These are phyloP conservation scores for Disparrhopalites patrizii DNA, from an alignment of 2,888 invertebrate species.

Conservation along the genomic window DNA sequence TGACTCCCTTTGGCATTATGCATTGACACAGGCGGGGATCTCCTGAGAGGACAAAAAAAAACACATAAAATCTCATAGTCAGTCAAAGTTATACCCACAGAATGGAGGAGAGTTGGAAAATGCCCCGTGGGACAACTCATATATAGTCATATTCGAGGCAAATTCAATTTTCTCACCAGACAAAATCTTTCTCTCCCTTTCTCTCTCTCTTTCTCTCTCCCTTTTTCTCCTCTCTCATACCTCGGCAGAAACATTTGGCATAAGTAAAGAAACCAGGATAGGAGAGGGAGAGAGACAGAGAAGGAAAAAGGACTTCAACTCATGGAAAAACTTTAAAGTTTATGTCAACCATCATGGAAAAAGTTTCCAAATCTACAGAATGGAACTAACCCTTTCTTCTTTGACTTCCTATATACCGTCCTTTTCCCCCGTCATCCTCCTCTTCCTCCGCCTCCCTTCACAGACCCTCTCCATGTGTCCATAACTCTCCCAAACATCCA, in stretches of 20 bases:
- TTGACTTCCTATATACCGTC: constrained; percentile 9
- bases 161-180: constrained; percentile 30
- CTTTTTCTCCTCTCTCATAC: too few relatives aligned
- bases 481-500: not conserved
- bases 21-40: not conserved
- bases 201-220: not conserved
- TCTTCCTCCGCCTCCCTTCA: not conserved
- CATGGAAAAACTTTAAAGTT: constrained; percentile 22
- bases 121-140: constrained; percentile 26
- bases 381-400: too few relatives aligned
- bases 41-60: not conserved
- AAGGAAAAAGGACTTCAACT: constrained; percentile 10
- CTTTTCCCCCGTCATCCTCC: constrained; percentile 7
- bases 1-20: not conserved
- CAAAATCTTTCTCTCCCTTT: too few relatives aligned
- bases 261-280: not conserved
- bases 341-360: constrained; percentile 28
- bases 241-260: too few relatives aligned
- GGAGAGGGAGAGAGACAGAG: constrained; percentile 4
- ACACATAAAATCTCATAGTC: constrained; percentile 17
- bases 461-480: not conserved
- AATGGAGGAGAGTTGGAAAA: constrained; percentile 9
- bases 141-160: constrained; percentile 29
- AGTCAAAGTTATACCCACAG: constrained; percentile 19
- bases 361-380: constrained; percentile 26